Evolutionary conservation across 1,140 invertebrate species (phyloP), one percentile per base, ranked within the genome.

Genomic region (Xylocopa sonorina): DNA sequence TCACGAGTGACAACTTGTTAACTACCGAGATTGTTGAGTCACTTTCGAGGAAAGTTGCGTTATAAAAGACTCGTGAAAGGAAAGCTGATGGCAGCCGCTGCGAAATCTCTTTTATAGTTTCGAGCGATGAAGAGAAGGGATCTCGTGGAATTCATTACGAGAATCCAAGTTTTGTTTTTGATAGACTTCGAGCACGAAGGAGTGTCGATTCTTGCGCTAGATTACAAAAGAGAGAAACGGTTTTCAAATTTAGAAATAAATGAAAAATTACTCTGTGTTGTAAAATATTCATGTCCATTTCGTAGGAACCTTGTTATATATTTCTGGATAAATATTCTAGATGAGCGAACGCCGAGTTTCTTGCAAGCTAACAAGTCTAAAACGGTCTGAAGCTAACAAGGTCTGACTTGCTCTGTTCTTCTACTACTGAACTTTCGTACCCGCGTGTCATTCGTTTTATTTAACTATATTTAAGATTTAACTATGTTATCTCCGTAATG

Each of bases 1-100:
- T 51, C 63, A 27, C 38, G 14, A 7, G 21, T 57, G 51, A 48
- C 51, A 34, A 46, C 16, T 29, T 16, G 38, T 68, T 68, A 68
- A 76, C 63, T 58, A 76, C 51, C 63, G 27, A 29, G 63, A 48
- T 58, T 29, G 51, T 43, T 27, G 18, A 58, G 32, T 74, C 38
- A 74, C 58, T 46, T 46, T 16, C 27, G 1, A 55, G 29, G 38
- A 46, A 75, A 57, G 4, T 75, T 66, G 60, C 10, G 6, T 16
- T 51, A 10, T 14, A 5, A 18, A 62, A 62, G 16, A 50, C 43
- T 62, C 16, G 16, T 34, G 1, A 38, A 7, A 9, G 41, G 46
- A 73, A 4, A 10, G 18, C 14, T 3, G 27, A 6, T 24, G 38
- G 24, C 12, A n/a, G 10, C 29, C 5, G 6, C 0, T 2, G 4